Evolutionary conservation across 2,888 invertebrate genomes (phyloP).

Genomic region (Achlya flavicornis): DNA sequence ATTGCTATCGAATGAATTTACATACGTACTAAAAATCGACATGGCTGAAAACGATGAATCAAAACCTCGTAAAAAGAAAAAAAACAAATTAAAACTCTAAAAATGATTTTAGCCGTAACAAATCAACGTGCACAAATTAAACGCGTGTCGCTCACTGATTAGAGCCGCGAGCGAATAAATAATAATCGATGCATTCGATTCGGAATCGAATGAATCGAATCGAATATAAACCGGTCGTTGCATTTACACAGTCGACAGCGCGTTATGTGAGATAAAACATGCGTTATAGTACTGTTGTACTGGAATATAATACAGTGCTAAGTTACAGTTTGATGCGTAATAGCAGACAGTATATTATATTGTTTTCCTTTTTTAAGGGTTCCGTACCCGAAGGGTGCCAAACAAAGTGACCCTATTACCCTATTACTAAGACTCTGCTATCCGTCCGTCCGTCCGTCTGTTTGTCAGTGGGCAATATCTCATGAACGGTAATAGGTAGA

Average conservation of each 20-base stretch:
- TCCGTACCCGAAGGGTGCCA: too few relatives aligned
- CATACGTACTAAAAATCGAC: constrained; percentile 8
- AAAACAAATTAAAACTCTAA: constrained; percentile 36
- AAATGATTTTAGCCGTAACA: constrained; percentile 48
- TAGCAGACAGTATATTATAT: background rate
- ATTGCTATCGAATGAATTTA: constrained; percentile 2
- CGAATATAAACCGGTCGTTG: constrained; percentile 52
- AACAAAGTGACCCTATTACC: too few relatives aligned
- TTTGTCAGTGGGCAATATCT: too few relatives aligned
- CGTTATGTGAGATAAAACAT: constrained; percentile 47
- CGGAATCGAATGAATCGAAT: constrained; percentile 60
- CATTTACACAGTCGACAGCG: constrained; percentile 51
- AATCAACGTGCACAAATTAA: constrained; percentile 65
- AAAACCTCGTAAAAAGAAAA: constrained; percentile 26
- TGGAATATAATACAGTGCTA: background rate
- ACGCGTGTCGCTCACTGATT: constrained; percentile 68
- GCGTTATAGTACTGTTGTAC: constrained; percentile 25
- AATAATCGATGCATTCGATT: constrained; percentile 61
- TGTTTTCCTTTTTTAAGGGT: too few relatives aligned
- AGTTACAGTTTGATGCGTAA: constrained; percentile 1
- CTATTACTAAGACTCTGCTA: too few relatives aligned
- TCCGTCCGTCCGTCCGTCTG: too few relatives aligned
- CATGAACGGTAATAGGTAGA: too few relatives aligned
- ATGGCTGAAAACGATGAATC: constrained; percentile 5
- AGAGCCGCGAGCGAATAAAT: constrained; percentile 73